These are phyloP conservation scores for Chydorus sphaericus DNA, from an alignment of 2,888 invertebrate species.

Conservation along the genomic window DNA sequence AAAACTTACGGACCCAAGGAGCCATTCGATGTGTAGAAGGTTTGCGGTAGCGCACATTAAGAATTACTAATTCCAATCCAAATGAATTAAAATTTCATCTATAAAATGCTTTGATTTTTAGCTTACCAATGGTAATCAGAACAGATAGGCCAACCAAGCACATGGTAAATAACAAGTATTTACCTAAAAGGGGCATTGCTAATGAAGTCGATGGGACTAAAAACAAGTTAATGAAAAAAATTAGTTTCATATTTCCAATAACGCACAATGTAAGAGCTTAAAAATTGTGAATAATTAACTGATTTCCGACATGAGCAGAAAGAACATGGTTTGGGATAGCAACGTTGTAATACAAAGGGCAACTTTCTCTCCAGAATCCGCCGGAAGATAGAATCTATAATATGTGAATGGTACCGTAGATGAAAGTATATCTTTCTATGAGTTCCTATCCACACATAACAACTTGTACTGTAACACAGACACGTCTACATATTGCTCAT, in stretches of 20 bases:
- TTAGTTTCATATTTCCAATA: no score
- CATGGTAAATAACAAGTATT: conserved; percentile 85
- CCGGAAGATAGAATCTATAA: conserved; percentile 96
- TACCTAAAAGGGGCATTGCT: conserved; percentile 73
- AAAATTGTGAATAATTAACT: no score
- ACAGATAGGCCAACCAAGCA: conserved; percentile 75
- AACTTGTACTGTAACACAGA: no score
- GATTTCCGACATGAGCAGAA: conserved; percentile 83
- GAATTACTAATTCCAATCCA: no score
- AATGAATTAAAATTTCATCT: no score
- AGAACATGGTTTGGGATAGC: conserved; percentile 88
- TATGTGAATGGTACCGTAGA: no score
- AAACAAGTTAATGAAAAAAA: no score
- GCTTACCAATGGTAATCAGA: conserved; percentile 78
- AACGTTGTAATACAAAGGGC: conserved; percentile 88
- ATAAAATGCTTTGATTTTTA: no score
- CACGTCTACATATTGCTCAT: no score
- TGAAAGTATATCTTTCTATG: no score
- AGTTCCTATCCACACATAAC: no score
- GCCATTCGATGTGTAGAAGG: conserved; percentile 91
- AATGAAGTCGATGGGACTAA: conserved; percentile 84
- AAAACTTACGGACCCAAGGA: conserved; percentile 79
- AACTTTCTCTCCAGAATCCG: conserved; percentile 96
- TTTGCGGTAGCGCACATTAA: conserved; percentile 85
- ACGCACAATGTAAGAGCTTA: no score